Conservation (phyloP, 2,113 vertebrate genomes). For the Mus pahari region DNA sequence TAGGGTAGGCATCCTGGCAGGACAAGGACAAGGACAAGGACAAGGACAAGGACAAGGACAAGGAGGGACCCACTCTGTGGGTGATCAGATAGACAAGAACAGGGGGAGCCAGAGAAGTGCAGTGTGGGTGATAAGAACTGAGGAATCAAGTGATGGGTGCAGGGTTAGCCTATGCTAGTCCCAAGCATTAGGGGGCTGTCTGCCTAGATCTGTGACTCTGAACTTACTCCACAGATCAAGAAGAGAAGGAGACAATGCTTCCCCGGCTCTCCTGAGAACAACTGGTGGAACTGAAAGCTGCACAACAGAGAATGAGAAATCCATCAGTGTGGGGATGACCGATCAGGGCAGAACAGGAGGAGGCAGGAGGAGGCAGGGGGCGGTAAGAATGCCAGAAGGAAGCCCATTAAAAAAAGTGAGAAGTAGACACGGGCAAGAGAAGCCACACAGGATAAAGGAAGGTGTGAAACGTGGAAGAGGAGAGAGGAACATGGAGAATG, state of each 20-base stretch:
- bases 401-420: not conserved
- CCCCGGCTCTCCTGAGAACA: conserved; percentile 33
- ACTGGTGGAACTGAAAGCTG: conserved; percentile 20
- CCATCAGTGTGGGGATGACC: not conserved
- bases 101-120: not conserved
- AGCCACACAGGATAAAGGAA: not conserved
- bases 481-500: not conserved
- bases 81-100: not conserved
- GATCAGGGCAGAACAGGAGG: not conserved
- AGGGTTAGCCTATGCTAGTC: not conserved
- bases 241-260: not conserved
- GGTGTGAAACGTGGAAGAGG: not conserved
- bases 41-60: too few species aligned
- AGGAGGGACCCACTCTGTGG: not conserved
- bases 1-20: not conserved
- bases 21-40: not conserved
- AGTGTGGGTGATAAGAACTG: not conserved
- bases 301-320: not conserved
- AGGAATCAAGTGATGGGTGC: not conserved
- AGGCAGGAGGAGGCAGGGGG: not conserved
- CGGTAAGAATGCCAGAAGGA: not conserved
- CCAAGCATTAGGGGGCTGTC: not conserved
- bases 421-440: not conserved
- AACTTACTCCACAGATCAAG: not conserved
- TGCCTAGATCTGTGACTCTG: not conserved